Evolutionary conservation across 2,113 vertebrate species (phyloP).

Genomic region (Choloepus hoffmanni): DNA sequence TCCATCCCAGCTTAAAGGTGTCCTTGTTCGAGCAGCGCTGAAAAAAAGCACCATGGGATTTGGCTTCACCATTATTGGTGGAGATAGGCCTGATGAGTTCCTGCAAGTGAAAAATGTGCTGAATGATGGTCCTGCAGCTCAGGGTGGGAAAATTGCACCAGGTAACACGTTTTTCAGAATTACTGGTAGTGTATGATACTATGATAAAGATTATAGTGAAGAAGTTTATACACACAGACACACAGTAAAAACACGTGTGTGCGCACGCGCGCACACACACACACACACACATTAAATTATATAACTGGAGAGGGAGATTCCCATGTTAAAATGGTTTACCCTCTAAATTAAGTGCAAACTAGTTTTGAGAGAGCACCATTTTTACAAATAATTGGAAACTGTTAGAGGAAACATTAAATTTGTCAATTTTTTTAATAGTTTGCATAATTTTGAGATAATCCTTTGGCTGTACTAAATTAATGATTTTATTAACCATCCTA

Average conservation of each 20-base stretch:
- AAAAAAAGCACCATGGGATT: slow-evolving; percentile 97
- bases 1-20: slow-evolving; percentile 94
- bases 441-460: slow-evolving; percentile 29
- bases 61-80: slow-evolving; percentile 99
- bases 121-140: slow-evolving; percentile 95
- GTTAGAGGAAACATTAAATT: background rate
- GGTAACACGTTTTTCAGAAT: slow-evolving; percentile 85
- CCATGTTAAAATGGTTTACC: slow-evolving; percentile 47
- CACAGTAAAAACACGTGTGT: no score
- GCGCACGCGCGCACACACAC: no score
- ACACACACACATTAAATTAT: background rate
- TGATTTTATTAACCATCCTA: slow-evolving; percentile 13
- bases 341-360: slow-evolving; percentile 27
- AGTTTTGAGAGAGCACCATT: slow-evolving; percentile 23
- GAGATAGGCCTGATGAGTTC: slow-evolving; percentile 97
- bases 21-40: slow-evolving; percentile 91
- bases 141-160: slow-evolving; percentile 96
- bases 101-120: slow-evolving; percentile 98
- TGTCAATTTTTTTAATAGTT: slow-evolving; percentile 36
- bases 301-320: background rate
- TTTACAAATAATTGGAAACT: slow-evolving; percentile 13
- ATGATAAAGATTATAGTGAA: background rate
- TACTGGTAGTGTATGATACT: background rate
- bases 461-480: background rate
- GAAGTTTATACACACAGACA: background rate